These are phyloP conservation scores for Prunella himalayana DNA, from an alignment of 2,113 vertebrate genomes.

Conservation along the genomic window DNA sequence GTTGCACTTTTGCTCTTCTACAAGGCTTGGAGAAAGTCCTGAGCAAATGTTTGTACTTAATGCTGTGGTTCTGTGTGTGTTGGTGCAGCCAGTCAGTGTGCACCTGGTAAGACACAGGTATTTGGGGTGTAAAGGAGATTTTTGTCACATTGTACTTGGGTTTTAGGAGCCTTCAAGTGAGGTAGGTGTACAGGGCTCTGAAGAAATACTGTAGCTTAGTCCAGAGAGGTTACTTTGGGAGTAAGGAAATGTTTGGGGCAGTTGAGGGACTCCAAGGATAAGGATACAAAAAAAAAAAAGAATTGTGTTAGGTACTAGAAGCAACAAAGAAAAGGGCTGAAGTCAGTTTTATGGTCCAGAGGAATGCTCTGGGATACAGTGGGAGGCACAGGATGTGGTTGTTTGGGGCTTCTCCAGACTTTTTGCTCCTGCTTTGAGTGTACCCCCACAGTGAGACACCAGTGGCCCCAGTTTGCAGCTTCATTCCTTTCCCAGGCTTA, in stretches of 20 bases:
- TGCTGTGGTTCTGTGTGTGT: not conserved
- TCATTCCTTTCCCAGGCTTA: not conserved
- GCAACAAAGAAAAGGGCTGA: not conserved
- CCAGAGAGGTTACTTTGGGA: not conserved
- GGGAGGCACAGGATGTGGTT: not conserved
- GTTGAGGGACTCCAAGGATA: no score
- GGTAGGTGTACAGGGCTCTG: not conserved
- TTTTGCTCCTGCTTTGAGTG: not conserved
- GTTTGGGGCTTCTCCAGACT: not conserved
- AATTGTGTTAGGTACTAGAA: not conserved
- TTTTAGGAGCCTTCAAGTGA: not conserved
- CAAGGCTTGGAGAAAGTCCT: not conserved
- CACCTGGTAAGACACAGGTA: accelerated
- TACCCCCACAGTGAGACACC: not conserved
- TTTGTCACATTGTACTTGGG: not conserved
- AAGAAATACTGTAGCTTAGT: not conserved
- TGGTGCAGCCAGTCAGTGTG: not conserved
- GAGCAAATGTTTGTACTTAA: not conserved
- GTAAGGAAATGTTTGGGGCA: not conserved
- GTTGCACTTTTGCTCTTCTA: not conserved
- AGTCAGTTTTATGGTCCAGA: accelerated
- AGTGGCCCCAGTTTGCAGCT: accelerated
- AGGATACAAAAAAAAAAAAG: no score
- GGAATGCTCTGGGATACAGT: not conserved
- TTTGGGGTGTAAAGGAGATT: not conserved